Evolutionary conservation across 1,140 invertebrate species (phyloP).

Genomic region (Ceratoteleas bidentatus): DNA sequence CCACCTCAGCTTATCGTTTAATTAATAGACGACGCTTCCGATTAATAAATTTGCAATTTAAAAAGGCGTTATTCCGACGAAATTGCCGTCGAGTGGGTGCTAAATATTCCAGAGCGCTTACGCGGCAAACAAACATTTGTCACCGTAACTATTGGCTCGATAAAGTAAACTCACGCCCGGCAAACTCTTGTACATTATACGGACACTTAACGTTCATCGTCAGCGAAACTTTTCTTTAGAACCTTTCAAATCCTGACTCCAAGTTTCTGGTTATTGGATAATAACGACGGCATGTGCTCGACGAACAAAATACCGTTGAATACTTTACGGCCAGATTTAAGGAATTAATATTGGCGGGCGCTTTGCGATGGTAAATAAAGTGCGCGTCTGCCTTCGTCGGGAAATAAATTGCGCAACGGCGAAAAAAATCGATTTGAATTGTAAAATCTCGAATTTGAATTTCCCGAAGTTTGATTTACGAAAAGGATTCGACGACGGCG

Average conservation of each 20-base stretch:
- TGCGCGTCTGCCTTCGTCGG: neutral
- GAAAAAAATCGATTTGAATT: too few species aligned
- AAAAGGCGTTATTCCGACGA: slow-evolving; percentile 24
- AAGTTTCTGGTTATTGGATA: slow-evolving; percentile 36
- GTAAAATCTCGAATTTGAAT: too few species aligned
- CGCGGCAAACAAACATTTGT: slow-evolving; percentile 47
- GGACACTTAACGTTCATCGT: slow-evolving; percentile 43
- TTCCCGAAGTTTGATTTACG: too few species aligned
- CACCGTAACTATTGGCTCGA: slow-evolving; percentile 52
- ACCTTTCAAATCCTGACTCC: slow-evolving; percentile 37
- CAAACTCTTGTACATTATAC: slow-evolving; percentile 48
- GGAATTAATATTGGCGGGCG: slow-evolving; percentile 5
- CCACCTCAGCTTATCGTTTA: slow-evolving; percentile 8
- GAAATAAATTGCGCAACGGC: too few species aligned
- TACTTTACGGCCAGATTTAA: slow-evolving; percentile 7
- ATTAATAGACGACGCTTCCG: slow-evolving; percentile 18
- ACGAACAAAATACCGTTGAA: slow-evolving; percentile 16
- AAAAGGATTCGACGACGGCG: too few species aligned
- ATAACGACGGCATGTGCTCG: slow-evolving; percentile 21
- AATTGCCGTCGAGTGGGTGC: slow-evolving; percentile 20
- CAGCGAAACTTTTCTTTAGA: slow-evolving; percentile 43
- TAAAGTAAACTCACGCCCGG: slow-evolving; percentile 46
- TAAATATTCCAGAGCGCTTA: slow-evolving; percentile 46
- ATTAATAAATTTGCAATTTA: slow-evolving; percentile 38
- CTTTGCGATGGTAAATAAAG: slow-evolving; percentile 6